Evolutionary conservation across 2,888 invertebrate genomes (phyloP).

Genomic region (Nesidiocoris tenuis): DNA sequence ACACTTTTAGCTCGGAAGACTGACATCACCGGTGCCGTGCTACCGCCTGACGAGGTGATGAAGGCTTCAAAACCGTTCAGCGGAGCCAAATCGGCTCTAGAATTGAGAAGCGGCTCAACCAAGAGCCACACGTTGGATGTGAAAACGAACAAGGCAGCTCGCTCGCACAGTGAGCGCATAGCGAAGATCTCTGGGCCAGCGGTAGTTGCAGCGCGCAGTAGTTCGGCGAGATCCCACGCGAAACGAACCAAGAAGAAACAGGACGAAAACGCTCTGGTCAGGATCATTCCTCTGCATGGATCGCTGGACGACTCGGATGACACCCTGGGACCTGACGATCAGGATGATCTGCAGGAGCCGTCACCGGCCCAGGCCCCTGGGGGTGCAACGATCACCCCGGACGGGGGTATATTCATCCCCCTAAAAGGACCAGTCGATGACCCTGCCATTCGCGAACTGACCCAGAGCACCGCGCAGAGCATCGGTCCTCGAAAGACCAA

Average conservation of each 20-base stretch:
- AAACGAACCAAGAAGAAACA: slow-evolving; percentile 29
- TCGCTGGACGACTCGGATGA: slow-evolving; percentile 53
- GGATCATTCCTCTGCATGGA: slow-evolving; percentile 51
- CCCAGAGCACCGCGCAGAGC: slow-evolving; percentile 1
- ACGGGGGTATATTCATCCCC: slow-evolving; percentile 56
- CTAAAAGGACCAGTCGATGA: slow-evolving; percentile 55
- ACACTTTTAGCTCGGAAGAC: slow-evolving; percentile 48
- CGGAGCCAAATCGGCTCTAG: slow-evolving; percentile 8
- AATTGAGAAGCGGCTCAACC: slow-evolving; percentile 1
- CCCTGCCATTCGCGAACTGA: slow-evolving; percentile 25
- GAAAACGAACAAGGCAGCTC: slow-evolving; percentile 15
- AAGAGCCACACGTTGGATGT: slow-evolving; percentile 37
- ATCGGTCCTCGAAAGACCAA: slow-evolving; percentile 20
- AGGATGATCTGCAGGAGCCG: slow-evolving; percentile 53
- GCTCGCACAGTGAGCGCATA: slow-evolving; percentile 40
- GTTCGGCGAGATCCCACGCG: slow-evolving; percentile 35
- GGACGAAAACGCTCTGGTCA: slow-evolving; percentile 48
- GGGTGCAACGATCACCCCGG: slow-evolving; percentile 51
- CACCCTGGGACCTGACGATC: slow-evolving; percentile 50
- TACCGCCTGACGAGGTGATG: slow-evolving; percentile 45
- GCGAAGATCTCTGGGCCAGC: slow-evolving; percentile 34
- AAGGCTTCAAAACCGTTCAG: slow-evolving; percentile 10
- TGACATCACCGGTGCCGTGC: slow-evolving; percentile 49
- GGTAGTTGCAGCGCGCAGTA: slow-evolving; percentile 39
- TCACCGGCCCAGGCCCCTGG: slow-evolving; percentile 55